Conservation (phyloP, 2,888 invertebrate genomes). For the Diarsia dahlii region DNA sequence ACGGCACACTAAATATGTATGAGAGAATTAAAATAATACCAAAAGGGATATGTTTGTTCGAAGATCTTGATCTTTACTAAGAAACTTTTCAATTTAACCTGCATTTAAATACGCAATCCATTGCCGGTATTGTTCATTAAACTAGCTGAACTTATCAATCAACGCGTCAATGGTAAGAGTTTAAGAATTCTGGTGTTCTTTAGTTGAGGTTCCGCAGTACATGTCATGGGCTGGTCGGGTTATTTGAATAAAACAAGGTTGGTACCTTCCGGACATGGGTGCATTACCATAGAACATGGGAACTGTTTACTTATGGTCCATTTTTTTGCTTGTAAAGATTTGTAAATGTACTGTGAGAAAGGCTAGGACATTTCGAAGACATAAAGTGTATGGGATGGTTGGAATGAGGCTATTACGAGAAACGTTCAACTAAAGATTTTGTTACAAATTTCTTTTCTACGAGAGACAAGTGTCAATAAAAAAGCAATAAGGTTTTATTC, state of each 20-base stretch:
- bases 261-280: slow-evolving; percentile 75
- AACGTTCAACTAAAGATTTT: slow-evolving; percentile 38
- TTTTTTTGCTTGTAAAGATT: slow-evolving; percentile 60
- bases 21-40: slow-evolving; percentile 85
- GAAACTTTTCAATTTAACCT: background rate
- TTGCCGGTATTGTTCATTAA: slow-evolving; percentile 10
- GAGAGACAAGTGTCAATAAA: slow-evolving; percentile 19
- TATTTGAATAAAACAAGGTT: slow-evolving; percentile 81
- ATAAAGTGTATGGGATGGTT: slow-evolving; percentile 3
- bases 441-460: slow-evolving; percentile 24
- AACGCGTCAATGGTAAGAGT: slow-evolving; percentile 34
- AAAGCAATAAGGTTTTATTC: slow-evolving; percentile 4
- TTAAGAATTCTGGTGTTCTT: slow-evolving; percentile 3
- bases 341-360: slow-evolving; percentile 49
- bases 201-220: slow-evolving; percentile 48
- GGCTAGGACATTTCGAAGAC: slow-evolving; percentile 23
- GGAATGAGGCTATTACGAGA: slow-evolving; percentile 31
- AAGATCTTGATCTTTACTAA: slow-evolving; percentile 59
- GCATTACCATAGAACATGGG: slow-evolving; percentile 76
- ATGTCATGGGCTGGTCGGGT: slow-evolving; percentile 77
- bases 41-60: slow-evolving; percentile 63
- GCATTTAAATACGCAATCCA: slow-evolving; percentile 20
- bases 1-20: slow-evolving; percentile 82
- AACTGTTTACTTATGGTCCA: slow-evolving; percentile 65
- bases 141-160: background rate